Conservation (phyloP, 1,140 invertebrate genomes). For the Orchesella cincta region DNA sequence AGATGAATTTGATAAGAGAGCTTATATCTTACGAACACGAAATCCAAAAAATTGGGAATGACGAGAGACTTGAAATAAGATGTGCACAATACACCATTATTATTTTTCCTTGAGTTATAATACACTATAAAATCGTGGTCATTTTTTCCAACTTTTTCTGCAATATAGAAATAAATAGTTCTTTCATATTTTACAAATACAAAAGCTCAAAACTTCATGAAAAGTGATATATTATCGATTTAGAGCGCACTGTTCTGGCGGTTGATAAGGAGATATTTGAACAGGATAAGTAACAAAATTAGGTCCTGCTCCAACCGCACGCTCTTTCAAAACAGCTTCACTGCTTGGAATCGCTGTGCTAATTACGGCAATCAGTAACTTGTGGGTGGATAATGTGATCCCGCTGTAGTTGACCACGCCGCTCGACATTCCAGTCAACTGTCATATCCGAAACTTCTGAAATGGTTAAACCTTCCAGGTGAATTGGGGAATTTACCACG, state of each 20-base stretch:
- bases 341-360: neutral
- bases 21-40: too few species aligned
- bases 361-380: neutral
- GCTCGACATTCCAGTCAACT: neutral
- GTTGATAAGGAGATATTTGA: neutral
- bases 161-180: too few species aligned
- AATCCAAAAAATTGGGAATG: too few species aligned
- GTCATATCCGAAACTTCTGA: neutral
- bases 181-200: too few species aligned
- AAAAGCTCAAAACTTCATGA: too few species aligned
- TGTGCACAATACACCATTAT: too few species aligned
- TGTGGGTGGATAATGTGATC: neutral
- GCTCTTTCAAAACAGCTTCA: neutral
- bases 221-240: too few species aligned
- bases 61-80: too few species aligned
- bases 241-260: neutral
- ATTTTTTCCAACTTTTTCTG: too few species aligned
- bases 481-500: neutral
- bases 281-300: neutral
- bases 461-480: neutral
- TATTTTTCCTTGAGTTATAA: too few species aligned
- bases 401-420: neutral
- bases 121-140: too few species aligned
- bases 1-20: too few species aligned
- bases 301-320: neutral